phyloP scores from a whole-genome alignment of 2,888 invertebrate genomes.

The Hypomecis punctinalis region DNA sequence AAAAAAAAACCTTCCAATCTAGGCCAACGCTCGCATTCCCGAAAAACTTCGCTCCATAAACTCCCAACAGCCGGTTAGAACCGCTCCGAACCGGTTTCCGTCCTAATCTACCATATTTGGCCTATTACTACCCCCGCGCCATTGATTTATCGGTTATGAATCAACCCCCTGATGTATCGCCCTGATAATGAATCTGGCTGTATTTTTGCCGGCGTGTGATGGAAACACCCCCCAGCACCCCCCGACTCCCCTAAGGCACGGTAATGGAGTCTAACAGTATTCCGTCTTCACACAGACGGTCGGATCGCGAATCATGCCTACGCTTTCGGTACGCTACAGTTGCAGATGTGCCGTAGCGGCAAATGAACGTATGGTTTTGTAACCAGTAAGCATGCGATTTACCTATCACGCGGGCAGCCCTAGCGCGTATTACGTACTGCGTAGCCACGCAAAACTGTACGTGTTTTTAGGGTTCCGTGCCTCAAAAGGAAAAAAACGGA shows the following conservation, averaged over 20 bases:
- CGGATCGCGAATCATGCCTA: no score
- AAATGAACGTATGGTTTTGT: no score
- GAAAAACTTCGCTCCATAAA: conserved; percentile 32
- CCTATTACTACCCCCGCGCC: conserved; percentile 75
- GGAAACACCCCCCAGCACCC: conserved; percentile 62
- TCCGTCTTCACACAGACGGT: no score
- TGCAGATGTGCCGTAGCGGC: no score
- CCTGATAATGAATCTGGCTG: conserved; percentile 82
- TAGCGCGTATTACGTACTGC: no score
- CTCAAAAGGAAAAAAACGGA: no score
- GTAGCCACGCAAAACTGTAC: no score
- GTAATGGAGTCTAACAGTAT: no score
- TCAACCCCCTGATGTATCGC: conserved; percentile 80
- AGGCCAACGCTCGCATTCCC: conserved; percentile 22
- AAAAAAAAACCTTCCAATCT: conserved; percentile 12
- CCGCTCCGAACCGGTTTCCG: conserved; percentile 22
- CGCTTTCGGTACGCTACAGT: no score
- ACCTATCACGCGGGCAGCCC: no score
- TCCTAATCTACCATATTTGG: conserved; percentile 71
- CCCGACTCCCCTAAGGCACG: conserved; percentile 16
- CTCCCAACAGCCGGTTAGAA: conserved; percentile 23
- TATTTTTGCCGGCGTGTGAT: conserved; percentile 79
- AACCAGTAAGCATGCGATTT: no score
- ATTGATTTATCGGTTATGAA: conserved; percentile 85
- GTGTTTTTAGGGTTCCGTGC: no score